Base-by-base conservation (phyloP, 2,113 vertebrate genomes). In the Crocuta crocuta region DNA sequence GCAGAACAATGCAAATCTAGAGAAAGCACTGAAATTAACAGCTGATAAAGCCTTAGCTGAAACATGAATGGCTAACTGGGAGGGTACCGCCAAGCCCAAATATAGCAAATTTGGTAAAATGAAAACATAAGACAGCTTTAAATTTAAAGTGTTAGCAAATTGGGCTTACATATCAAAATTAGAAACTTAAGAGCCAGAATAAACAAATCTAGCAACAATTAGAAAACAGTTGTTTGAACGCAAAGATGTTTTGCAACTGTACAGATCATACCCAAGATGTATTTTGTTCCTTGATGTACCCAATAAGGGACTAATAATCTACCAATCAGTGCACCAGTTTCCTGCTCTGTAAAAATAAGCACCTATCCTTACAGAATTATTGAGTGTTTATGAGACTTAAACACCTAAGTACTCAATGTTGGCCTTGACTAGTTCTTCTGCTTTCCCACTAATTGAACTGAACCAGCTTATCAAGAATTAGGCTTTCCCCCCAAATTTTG, bases 121-220 rank as follows among this genome's bases (percentile, higher is more conserved):
- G 39, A 80, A 89, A 89, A 97, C 68, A 5, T 89, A 89, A 89
- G 39, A n/a, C 3, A 26, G 71, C 10, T n/a, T 89, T 91, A 81
- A 55, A 83, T 45, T 63, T 87, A 86, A 66, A 55, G 71, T 73
- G 89, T 68, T 39, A 85, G 35, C 33, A 87, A 87, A 81, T 4
- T 85, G 21, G 35, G 28, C 33, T n/a, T 50, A 73, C 4, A 13
- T 48, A 80, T 73, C 90, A 93, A 89, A 85, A 93, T 39, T 53
- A 84, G 33, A 94, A 74, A 74, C 24, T 39, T 80, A 66, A 85
- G 7, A 89, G 48, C 21, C 45, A 96, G n/a, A 89, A 35, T 71
- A 61, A 78, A n/a, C 82, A 94, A 91, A 78, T 89, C 43, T n/a
- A 80, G 4, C 28, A 91, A 83, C n/a, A 70, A 74, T 15, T 6